phyloP scores from a whole-genome alignment of 2,113 vertebrate genomes.

The Pomatostomus ruficeps region DNA sequence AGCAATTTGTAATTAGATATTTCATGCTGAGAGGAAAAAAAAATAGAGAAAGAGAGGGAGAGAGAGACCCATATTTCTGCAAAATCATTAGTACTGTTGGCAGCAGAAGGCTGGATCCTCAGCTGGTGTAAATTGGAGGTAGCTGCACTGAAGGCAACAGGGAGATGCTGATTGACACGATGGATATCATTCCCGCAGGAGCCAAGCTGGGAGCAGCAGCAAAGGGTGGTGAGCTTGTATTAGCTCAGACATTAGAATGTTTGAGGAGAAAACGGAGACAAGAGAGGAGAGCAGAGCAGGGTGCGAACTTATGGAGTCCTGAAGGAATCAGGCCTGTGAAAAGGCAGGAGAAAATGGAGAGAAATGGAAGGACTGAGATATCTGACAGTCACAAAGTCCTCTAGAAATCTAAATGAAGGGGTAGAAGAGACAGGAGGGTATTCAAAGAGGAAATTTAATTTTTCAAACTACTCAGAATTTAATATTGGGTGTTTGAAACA shows the following conservation, averaged over 20 bases:
- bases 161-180: neutral
- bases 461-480: neutral
- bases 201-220: neutral
- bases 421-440: neutral
- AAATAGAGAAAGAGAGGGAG: neutral
- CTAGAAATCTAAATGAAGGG: neutral
- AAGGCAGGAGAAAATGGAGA: neutral
- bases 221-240: neutral
- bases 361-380: neutral
- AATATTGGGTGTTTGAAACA: neutral
- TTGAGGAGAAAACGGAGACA: neutral
- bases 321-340: neutral
- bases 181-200: neutral
- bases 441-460: neutral
- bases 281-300: neutral
- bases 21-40: neutral
- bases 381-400: neutral
- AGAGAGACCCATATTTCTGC: neutral
- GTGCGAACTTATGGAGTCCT: neutral
- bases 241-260: neutral
- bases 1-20: slow-evolving; percentile 56
- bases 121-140: neutral
- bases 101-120: slow-evolving; percentile 13
- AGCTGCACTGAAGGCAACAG: neutral
- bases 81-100: slow-evolving; percentile 24